Evolutionary conservation across 2,888 invertebrate genomes (phyloP), one percentile per base, ranked within the genome.

Genomic region (Stramonita haemastoma): DNA sequence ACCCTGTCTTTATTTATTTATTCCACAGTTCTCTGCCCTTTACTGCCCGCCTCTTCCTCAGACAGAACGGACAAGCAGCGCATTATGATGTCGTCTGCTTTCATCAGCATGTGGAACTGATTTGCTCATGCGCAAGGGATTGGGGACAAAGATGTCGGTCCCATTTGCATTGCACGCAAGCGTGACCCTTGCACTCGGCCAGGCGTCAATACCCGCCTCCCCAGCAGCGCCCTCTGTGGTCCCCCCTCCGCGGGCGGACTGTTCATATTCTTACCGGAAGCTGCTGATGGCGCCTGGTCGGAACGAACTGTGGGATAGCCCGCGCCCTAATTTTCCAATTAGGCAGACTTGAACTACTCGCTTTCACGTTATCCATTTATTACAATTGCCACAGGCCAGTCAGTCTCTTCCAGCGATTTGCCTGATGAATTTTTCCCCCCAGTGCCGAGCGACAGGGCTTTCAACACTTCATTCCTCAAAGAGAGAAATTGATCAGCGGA

Each of bases 261-360:
- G 32, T 85, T 73, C 89, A 83, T 73, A 70, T 66, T 89, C 89
- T 89, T 36, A 56, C 89, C 89, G 89, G 89, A 89, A 89, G 89
- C 34, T 89, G 89, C 77, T 83, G 89, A 89, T 85, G 70, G 83
- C 85, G 89, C 89, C 36, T 85, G 89, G 66, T 84, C 89, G 73
- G 89, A 84, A 60, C 85, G 73, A 85, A 89, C n/a, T 70, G 29
- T 70, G 89, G 89, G 89, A 83, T 73, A 34, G 73, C 22, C 84
- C 73, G 36, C 73, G 89, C 89, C 85, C 89, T 89, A 85, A 89
- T 89, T 89, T 89, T 83, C 89, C 89, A 89, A 89, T 89, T 89
- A 89, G 89, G 46, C 89, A 56, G 70, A 36, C n/a, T 83, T 56
- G 57, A 66, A 66, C 13, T 70, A 60, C 85, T 83, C 57, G 66